Conservation (phyloP, 2,888 invertebrate genomes). For the Heliconius erato region DNA sequence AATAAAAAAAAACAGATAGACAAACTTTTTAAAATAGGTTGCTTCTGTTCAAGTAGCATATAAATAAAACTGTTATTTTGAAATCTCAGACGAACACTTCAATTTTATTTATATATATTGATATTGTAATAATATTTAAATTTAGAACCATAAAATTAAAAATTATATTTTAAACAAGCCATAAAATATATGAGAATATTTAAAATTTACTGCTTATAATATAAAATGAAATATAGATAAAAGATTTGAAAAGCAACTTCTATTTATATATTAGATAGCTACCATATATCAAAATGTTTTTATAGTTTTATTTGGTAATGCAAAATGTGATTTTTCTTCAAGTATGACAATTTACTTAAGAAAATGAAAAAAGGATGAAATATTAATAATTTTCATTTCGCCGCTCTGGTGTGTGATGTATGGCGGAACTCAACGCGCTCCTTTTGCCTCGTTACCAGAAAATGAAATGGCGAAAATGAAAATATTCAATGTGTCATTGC, state of each 20-base stretch:
- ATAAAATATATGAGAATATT: neutral
- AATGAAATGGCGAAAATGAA: too few relatives aligned
- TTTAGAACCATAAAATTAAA: neutral
- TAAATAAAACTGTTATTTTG: too few relatives aligned
- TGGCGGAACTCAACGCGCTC: too few relatives aligned
- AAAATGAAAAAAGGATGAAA: too few relatives aligned
- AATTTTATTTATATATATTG: neutral
- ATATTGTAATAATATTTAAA: neutral
- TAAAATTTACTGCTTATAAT: neutral
- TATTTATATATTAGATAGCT: neutral
- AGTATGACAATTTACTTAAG: neutral
- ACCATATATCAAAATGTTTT: neutral
- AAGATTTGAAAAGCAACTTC: neutral
- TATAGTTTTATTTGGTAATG: neutral
- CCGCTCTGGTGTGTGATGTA: too few relatives aligned
- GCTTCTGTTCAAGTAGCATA: neutral
- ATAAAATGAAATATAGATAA: neutral
- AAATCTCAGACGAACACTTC: too few relatives aligned
- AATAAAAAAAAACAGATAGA: neutral
- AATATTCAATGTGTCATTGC: too few relatives aligned
- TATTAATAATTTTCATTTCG: too few relatives aligned
- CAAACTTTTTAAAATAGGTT: neutral
- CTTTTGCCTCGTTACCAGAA: too few relatives aligned
- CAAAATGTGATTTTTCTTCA: neutral
- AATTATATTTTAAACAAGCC: neutral